Evolutionary conservation across 1,140 invertebrate species (phyloP).

Genomic region (Achatina immaculata): DNA sequence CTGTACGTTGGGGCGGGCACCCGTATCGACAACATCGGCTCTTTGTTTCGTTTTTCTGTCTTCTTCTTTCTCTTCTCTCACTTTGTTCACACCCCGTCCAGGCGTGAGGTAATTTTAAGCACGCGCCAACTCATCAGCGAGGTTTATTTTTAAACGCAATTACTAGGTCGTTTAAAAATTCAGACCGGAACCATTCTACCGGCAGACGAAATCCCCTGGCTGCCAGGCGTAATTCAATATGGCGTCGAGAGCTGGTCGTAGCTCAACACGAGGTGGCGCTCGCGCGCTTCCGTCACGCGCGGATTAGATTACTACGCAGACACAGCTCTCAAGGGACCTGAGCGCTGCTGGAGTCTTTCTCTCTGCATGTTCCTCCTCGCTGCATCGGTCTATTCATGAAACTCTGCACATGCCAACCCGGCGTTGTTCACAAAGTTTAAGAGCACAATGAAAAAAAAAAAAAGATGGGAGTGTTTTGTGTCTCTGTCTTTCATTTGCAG

Average conservation of each 20-base stretch:
- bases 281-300: constrained; percentile 22
- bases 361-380: neutral
- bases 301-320: constrained; percentile 23
- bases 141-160: constrained; percentile 31
- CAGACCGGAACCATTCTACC: constrained; percentile 22
- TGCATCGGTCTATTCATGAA: neutral
- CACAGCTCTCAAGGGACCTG: constrained; percentile 12
- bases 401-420: neutral
- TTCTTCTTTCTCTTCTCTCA: neutral
- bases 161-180: constrained; percentile 27
- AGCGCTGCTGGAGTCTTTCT: neutral
- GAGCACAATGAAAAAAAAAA: too few species aligned
- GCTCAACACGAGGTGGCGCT: constrained; percentile 8
- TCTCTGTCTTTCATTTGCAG: too few species aligned
- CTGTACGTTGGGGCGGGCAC: too few species aligned
- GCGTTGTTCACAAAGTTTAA: neutral
- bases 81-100: neutral
- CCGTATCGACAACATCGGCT: too few species aligned
- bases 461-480: too few species aligned
- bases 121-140: constrained; percentile 15
- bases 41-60: neutral
- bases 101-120: constrained; percentile 13
- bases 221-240: constrained; percentile 23
- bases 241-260: constrained; percentile 22
- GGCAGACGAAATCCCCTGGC: constrained; percentile 25